phyloP scores from a whole-genome alignment of 2,113 vertebrate genomes.

The Ceyx cyanopectus region DNA sequence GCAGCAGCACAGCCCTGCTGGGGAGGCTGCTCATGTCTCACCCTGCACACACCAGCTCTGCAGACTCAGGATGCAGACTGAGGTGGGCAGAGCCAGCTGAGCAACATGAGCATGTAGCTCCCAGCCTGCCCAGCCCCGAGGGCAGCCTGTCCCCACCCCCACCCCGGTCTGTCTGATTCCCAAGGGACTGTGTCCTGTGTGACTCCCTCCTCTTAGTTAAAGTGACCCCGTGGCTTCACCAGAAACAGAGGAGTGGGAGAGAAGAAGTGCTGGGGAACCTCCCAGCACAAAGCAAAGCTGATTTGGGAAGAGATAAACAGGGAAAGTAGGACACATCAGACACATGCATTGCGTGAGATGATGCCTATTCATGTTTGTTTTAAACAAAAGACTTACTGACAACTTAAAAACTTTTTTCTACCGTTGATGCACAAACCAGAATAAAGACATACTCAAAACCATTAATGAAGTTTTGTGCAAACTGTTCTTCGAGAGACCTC shows the following conservation, averaged over 20 bases:
- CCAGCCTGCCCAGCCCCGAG: background rate
- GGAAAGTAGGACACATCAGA: constrained; percentile 2
- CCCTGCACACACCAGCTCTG: background rate
- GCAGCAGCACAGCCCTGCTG: background rate
- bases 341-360: accelerated
- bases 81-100: background rate
- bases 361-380: background rate
- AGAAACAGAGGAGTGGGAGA: accelerated
- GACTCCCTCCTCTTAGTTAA: background rate
- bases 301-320: background rate
- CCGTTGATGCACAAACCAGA: background rate
- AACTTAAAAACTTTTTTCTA: background rate
- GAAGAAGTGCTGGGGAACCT: background rate
- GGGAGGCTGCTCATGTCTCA: background rate
- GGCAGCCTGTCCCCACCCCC: background rate
- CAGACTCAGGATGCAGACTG: background rate
- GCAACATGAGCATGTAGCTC: accelerated
- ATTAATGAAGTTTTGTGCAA: background rate
- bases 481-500: background rate
- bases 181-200: background rate
- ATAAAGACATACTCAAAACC: constrained; percentile 17
- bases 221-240: too few species aligned
- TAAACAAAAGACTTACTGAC: background rate
- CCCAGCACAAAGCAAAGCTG: background rate
- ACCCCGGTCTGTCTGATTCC: accelerated